Conservation (phyloP, 2,797 vertebrate species). For the Microctenopoma stevenorrisi region DNA sequence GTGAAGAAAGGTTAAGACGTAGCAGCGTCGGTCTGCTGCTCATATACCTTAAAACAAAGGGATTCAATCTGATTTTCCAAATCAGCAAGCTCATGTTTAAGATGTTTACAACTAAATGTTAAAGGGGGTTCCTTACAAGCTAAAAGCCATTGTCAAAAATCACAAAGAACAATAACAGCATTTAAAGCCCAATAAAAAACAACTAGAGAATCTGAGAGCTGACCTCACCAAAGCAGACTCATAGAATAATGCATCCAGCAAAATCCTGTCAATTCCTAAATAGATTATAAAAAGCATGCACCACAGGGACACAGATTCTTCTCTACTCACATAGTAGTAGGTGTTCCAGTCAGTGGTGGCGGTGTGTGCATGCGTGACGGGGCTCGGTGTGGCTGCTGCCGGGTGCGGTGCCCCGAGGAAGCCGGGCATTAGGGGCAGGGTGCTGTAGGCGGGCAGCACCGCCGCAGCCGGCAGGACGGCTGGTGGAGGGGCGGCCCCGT, state of each 20-base stretch:
- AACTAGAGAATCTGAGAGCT: too few species aligned
- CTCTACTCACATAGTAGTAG: slow-evolving; percentile 78
- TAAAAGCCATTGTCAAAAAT: too few species aligned
- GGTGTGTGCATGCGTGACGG: slow-evolving; percentile 66
- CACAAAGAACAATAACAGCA: too few species aligned
- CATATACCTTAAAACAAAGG: neutral
- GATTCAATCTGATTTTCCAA: neutral
- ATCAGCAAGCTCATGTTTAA: neutral
- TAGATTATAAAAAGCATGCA: neutral
- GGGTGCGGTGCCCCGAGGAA: slow-evolving; percentile 82
- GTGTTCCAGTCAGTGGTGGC: slow-evolving; percentile 77
- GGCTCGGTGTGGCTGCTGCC: slow-evolving; percentile 50
- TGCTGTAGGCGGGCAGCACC: slow-evolving; percentile 82
- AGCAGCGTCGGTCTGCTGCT: neutral
- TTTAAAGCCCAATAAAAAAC: too few species aligned
- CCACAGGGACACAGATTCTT: too few species aligned
- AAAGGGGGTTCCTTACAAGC: neutral
- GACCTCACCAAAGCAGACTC: too few species aligned
- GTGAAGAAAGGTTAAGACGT: neutral
- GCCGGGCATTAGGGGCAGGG: slow-evolving; percentile 83
- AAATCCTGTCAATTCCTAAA: too few species aligned
- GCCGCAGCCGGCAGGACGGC: slow-evolving; percentile 75
- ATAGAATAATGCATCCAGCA: too few species aligned
- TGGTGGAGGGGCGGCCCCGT: slow-evolving; percentile 74
- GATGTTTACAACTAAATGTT: neutral